Conservation (phyloP, 2,113 vertebrate genomes). For the Panthera uncia region DNA sequence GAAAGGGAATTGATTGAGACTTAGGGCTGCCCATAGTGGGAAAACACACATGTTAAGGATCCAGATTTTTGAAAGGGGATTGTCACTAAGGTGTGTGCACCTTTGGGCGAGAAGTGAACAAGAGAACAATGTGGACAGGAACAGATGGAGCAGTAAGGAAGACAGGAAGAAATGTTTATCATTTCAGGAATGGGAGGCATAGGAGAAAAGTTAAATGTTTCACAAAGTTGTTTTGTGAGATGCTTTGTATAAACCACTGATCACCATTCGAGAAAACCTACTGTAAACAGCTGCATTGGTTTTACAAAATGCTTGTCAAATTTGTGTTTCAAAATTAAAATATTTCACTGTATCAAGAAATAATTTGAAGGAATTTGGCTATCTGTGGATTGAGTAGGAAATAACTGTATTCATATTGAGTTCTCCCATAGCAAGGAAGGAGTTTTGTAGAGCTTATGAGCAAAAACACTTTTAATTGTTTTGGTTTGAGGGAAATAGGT, state of each 20-base stretch:
- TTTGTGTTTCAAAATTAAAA: neutral
- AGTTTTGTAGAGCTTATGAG: neutral
- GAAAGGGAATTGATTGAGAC: neutral
- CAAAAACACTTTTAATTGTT: neutral
- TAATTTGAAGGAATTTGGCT: neutral
- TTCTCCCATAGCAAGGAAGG: neutral
- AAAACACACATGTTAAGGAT: neutral
- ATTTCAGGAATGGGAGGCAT: neutral
- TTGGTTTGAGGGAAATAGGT: neutral
- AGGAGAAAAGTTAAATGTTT: neutral
- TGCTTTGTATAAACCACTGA: neutral
- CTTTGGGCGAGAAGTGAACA: neutral
- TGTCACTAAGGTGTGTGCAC: neutral
- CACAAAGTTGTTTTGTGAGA: neutral
- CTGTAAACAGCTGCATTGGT: neutral
- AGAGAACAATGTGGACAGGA: neutral
- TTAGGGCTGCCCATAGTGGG: neutral
- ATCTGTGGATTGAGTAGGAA: neutral
- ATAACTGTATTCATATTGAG: neutral
- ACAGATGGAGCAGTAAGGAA: neutral
- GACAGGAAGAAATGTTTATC: neutral
- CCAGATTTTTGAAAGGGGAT: neutral
- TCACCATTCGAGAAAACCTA: neutral
- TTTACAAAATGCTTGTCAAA: neutral
- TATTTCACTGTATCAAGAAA: neutral